A percentile compares a stretch with the other conserved stretches of the same genome.
Evolutionary conservation across 2,797 vertebrate genomes (phyloP).

Genomic region (Crax fasciolata): DNA sequence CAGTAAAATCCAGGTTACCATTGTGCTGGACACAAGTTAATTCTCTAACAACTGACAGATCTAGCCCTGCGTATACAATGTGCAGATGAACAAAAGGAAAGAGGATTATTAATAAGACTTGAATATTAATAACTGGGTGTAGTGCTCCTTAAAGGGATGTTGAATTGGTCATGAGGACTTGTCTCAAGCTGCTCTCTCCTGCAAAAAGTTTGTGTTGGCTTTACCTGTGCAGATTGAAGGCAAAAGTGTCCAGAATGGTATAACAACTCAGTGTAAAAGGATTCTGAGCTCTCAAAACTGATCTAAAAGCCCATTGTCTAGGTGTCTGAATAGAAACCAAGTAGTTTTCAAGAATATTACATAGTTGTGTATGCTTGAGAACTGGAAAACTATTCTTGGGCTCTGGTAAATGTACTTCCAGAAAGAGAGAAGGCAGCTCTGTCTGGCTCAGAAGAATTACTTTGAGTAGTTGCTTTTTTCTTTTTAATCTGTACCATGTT

Average conservation of each 20-base stretch:
- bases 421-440: neutral
- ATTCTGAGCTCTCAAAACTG: neutral
- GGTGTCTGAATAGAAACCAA: neutral
- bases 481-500: neutral
- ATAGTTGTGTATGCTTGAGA: neutral
- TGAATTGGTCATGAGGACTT: neutral
- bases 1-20: accelerated
- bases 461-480: neutral
- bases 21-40: neutral
- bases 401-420: neutral
- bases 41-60: neutral
- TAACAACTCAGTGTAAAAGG: neutral
- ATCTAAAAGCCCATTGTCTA: neutral
- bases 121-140: neutral
- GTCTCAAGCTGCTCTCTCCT: neutral
- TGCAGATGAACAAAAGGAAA: neutral
- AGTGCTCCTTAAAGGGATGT: neutral
- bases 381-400: neutral
- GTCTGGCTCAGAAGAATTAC: neutral
- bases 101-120: neutral
- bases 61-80: neutral
- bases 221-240: neutral
- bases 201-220: neutral
- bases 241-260: neutral
- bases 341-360: neutral